Base-by-base conservation (phyloP, 2,113 vertebrate genomes). In the Rana temporaria region DNA sequence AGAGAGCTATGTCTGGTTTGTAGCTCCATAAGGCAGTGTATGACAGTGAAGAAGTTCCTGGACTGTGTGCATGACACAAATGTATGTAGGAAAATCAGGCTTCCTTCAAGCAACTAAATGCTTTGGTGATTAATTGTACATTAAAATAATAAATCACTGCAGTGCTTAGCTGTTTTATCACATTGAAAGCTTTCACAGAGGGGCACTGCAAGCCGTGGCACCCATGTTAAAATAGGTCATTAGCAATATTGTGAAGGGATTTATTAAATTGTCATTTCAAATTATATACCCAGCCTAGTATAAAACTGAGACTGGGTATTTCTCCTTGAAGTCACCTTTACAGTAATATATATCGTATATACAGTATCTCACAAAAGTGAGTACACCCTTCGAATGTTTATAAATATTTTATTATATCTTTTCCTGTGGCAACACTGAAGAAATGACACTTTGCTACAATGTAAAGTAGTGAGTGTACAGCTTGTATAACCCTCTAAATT, bases 221-320 rank as follows among this genome's bases (percentile, higher is more conserved):
- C 4, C 55, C 71, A 60, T 59, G 53, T 74, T 57, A 74, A 30
- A 34, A 32, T 55, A 74, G 71, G 71, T 74, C 71, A 74, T 74
- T 74, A 74, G 55, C 71, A 17, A 59, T 74, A 18, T 60, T 38
- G 18, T 70, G n/a, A 19, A 59, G 34, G 57, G 24, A 55, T 74
- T 74, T 74, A 74, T 74, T 74, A 60, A 34, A 34, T 32, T n/a
- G 26, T 55, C 55, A 56, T 20, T 34, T 59, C 18, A 42, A 42
- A 38, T 42, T 67, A 52, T 59, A 34, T 57, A 57, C 8, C 18
- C 55, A 59, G 9, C 59, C 30, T 73, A 73, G 18, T 38, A 56
- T 20, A 34, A 59, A 74, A 74, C 59, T 60, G 70, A 57, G 56
- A 57, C 57, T 30, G 32, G 53, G 59, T 30, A 34, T 59, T 14